phyloP scores from a whole-genome alignment of 2,888 invertebrate genomes.

The Papilio demoleus region DNA sequence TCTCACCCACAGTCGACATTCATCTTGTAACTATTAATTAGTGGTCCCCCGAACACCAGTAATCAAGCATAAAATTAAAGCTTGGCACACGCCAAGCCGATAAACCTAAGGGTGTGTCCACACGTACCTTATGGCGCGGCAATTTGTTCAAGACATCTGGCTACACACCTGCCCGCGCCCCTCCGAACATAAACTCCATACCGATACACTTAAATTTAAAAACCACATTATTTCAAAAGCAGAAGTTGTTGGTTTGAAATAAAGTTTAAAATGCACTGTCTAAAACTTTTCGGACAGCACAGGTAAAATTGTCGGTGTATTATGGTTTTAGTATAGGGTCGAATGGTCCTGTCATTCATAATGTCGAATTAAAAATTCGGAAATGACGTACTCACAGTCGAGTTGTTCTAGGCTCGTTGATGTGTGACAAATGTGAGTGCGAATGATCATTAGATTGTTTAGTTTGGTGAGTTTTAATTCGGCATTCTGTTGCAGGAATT shows the following conservation, averaged over 20 bases:
- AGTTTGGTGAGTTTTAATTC: slow-evolving; percentile 57
- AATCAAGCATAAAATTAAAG: slow-evolving; percentile 84
- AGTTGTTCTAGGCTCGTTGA: slow-evolving; percentile 70
- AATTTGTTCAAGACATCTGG: slow-evolving; percentile 84
- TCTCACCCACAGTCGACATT: slow-evolving; percentile 51
- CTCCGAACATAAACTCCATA: slow-evolving; percentile 59
- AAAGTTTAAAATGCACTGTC: slow-evolving; percentile 49
- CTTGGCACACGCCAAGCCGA: slow-evolving; percentile 80
- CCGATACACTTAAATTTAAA: slow-evolving; percentile 57
- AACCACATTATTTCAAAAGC: slow-evolving; percentile 33
- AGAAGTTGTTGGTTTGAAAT: slow-evolving; percentile 47
- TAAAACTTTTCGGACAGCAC: slow-evolving; percentile 39
- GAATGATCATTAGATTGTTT: slow-evolving; percentile 63
- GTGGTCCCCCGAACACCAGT: slow-evolving; percentile 68
- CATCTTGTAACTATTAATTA: slow-evolving; percentile 79
- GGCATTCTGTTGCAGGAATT: slow-evolving; percentile 62
- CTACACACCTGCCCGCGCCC: slow-evolving; percentile 78
- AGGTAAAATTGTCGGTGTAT: slow-evolving; percentile 54
- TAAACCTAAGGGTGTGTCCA: slow-evolving; percentile 78
- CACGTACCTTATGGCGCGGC: slow-evolving; percentile 77
- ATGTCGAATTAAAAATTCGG: slow-evolving; percentile 75
- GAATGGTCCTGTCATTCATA: slow-evolving; percentile 75
- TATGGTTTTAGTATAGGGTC: slow-evolving; percentile 75
- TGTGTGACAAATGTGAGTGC: slow-evolving; percentile 64
- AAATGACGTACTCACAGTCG: slow-evolving; percentile 75